phyloP scores from a whole-genome alignment of 1,140 invertebrate species.

The Idris sp. region DNA sequence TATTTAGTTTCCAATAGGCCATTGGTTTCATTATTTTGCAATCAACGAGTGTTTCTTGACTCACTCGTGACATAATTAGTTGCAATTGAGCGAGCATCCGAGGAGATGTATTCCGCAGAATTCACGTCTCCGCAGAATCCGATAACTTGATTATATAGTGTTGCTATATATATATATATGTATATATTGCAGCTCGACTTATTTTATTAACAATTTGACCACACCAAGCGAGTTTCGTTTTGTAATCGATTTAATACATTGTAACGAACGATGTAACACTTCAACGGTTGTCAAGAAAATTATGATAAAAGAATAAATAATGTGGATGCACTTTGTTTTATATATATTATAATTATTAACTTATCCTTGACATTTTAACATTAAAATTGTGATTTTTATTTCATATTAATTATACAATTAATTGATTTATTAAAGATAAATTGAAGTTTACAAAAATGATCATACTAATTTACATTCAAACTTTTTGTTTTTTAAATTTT shows the following conservation, averaged over 20 bases:
- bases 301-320: too few species aligned
- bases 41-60: constrained; percentile 22
- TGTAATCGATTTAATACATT: too few species aligned
- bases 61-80: constrained; percentile 48
- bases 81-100: constrained; percentile 22
- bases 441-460: too few species aligned
- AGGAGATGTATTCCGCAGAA: constrained; percentile 20
- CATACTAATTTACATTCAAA: too few species aligned
- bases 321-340: too few species aligned
- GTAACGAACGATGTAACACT: too few species aligned
- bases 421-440: too few species aligned
- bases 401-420: too few species aligned
- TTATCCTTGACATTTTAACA: neutral
- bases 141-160: constrained; percentile 40
- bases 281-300: too few species aligned
- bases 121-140: constrained; percentile 15
- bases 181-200: constrained; percentile 10
- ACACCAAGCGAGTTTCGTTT: too few species aligned
- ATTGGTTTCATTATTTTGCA: constrained; percentile 32
- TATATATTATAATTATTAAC: neutral
- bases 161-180: too few species aligned
- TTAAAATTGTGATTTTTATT: constrained; percentile 3
- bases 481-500: too few species aligned
- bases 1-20: constrained; percentile 37
- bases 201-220: constrained; percentile 42